A percentile compares a stretch with the other conserved stretches of the same genome.
phyloP scores from a whole-genome alignment of 35 echinoderm and acorn worm genomes.

The Patiria miniata region DNA sequence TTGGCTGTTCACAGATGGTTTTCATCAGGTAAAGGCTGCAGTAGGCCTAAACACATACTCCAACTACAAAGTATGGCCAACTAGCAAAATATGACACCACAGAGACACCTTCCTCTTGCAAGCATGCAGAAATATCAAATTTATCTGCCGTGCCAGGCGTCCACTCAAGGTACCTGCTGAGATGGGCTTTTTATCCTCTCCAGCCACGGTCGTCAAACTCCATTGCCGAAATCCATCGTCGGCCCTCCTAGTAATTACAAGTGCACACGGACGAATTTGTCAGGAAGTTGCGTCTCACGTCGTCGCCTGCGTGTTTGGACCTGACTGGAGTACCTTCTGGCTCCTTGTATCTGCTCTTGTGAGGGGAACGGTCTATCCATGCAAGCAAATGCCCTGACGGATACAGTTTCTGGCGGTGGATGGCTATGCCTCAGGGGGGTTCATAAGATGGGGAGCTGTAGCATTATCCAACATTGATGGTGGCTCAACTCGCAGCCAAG shows the following conservation, averaged over 20 bases:
- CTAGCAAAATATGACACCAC: no score
- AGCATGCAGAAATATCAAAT: neutral
- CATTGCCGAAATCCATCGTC: neutral
- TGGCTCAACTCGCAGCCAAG: no score
- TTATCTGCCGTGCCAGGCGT: slow-evolving; percentile 3
- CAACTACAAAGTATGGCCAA: no score
- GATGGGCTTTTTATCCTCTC: slow-evolving; percentile 9
- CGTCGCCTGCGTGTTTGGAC: neutral
- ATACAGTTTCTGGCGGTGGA: slow-evolving; percentile 4
- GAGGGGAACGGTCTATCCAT: neutral
- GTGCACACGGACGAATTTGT: neutral
- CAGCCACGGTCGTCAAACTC: neutral
- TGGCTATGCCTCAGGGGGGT: neutral
- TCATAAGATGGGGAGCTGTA: no score
- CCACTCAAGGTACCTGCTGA: neutral
- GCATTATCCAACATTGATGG: no score
- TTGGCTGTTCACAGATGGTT: no score
- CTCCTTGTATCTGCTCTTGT: neutral
- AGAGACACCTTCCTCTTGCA: no score
- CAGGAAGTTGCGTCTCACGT: neutral
- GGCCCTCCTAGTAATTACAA: neutral
- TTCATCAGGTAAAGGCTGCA: no score
- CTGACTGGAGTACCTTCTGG: neutral
- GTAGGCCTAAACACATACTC: no score
- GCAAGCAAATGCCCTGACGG: neutral